A percentile compares a stretch with the other conserved stretches of the same genome.
phyloP scores from a whole-genome alignment of 2,797 vertebrate genomes.

The Falco cherrug region DNA sequence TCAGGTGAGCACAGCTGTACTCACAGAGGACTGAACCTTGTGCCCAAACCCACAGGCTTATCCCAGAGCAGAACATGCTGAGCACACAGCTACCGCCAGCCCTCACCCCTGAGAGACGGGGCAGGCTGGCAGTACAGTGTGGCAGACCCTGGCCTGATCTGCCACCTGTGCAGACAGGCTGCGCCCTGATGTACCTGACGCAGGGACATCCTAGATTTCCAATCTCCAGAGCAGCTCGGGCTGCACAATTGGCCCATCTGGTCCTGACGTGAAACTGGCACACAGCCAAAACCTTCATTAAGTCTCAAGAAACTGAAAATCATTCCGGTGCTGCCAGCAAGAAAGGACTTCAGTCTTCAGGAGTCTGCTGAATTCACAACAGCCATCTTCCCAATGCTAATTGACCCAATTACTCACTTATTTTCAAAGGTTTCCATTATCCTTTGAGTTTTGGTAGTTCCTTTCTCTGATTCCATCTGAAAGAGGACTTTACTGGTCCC shows the following conservation, averaged over 20 bases:
- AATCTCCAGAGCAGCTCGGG: neutral
- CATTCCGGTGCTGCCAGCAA: neutral
- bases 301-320: neutral
- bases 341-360: neutral
- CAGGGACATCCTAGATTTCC: neutral
- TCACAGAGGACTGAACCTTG: accelerated
- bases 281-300: neutral
- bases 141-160: neutral
- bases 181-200: accelerated
- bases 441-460: neutral
- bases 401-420: neutral
- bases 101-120: neutral
- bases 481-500: neutral
- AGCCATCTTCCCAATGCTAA: neutral
- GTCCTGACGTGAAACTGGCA: accelerated
- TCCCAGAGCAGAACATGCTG: neutral
- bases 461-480: neutral
- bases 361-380: neutral
- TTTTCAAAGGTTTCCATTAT: neutral
- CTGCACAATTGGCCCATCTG: neutral
- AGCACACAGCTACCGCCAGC: neutral
- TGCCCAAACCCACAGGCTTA: neutral
- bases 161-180: accelerated
- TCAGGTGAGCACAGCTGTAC: neutral
- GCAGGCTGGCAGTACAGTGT: neutral